Conservation (phyloP, 2,113 vertebrate genomes). For the Megaceryle torquata region DNA sequence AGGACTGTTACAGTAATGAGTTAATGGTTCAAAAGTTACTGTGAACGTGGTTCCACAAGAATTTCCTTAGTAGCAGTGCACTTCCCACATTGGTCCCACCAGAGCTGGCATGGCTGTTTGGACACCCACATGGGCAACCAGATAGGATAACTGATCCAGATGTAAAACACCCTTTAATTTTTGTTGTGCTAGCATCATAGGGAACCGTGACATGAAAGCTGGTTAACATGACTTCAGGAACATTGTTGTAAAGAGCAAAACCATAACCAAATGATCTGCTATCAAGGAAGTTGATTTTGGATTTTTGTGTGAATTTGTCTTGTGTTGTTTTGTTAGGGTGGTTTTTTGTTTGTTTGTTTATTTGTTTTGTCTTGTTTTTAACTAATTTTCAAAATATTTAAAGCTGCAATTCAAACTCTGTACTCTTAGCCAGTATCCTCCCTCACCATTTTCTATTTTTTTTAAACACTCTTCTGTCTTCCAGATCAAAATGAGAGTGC, state of each 20-base stretch:
- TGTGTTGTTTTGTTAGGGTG: not conserved
- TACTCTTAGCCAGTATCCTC: not conserved
- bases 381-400: not conserved
- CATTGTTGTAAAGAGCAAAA: not conserved
- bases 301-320: not conserved
- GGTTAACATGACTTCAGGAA: not conserved
- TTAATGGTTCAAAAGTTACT: not conserved
- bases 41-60: not conserved
- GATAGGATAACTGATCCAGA: not conserved
- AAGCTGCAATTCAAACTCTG: not conserved
- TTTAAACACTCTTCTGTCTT: not conserved
- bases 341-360: not conserved
- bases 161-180: not conserved
- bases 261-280: not conserved
- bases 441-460: not conserved
- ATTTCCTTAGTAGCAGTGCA: not conserved
- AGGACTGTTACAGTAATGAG: not conserved
- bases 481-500: not conserved
- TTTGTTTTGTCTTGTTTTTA: not conserved
- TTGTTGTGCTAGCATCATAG: not conserved
- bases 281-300: not conserved
- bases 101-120: not conserved
- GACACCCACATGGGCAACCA: not conserved
- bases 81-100: not conserved
- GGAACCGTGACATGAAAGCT: not conserved